phyloP scores from a whole-genome alignment of 2,888 invertebrate genomes.

The Acleris emargana region DNA sequence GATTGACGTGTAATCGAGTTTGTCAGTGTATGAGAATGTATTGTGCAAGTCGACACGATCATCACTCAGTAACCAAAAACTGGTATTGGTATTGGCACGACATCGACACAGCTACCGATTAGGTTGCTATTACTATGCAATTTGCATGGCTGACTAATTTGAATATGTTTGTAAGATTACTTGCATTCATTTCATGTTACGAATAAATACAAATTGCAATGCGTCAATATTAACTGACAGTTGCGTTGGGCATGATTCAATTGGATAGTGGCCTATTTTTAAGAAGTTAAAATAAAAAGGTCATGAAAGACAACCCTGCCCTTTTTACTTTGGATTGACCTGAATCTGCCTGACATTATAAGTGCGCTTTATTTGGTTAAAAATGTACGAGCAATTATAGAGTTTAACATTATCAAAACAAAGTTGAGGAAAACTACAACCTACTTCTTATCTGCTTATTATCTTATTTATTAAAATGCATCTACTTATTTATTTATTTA shows the following conservation, averaged over 20 bases:
- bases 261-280: background rate
- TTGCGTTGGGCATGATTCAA: slow-evolving; percentile 2
- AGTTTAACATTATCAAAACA: slow-evolving; percentile 13
- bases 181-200: background rate
- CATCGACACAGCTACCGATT: background rate
- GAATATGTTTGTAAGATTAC: background rate
- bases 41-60: background rate
- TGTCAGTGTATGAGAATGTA: background rate
- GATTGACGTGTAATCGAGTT: slow-evolving; percentile 1
- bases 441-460: too few relatives aligned
- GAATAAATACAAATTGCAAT: background rate
- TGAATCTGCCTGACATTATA: slow-evolving; percentile 12
- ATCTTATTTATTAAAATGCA: too few relatives aligned
- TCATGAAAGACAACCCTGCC: slow-evolving; percentile 5
- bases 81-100: background rate
- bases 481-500: too few relatives aligned
- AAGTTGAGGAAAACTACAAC: background rate
- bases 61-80: background rate
- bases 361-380: slow-evolving; percentile 9
- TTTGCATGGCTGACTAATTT: slow-evolving; percentile 11
- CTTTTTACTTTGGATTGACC: slow-evolving; percentile 13
- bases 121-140: background rate
- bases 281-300: slow-evolving; percentile 26
- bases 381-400: slow-evolving; percentile 7
- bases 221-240: slow-evolving; percentile 19